Evolutionary conservation across 2,888 invertebrate genomes (phyloP), one percentile per base, ranked within the genome.

Genomic region (Callimorpha dominula): DNA sequence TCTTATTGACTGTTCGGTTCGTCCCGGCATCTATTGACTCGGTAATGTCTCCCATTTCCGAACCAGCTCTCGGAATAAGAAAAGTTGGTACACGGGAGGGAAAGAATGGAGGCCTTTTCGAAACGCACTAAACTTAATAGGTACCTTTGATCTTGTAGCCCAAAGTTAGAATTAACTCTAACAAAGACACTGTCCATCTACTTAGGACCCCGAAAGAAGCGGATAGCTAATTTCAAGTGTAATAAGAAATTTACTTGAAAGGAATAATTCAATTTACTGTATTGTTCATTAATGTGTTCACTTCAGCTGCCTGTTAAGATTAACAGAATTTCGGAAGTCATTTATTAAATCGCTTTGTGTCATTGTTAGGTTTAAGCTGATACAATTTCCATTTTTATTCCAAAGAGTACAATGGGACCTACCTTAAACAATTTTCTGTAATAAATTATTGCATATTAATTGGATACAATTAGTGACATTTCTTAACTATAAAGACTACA

Each of bases 11-110:
- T 92, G 91, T 90, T 89, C 90, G 88, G 87, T 91, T 90, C 91
- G 91, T 89, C 90, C 80, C 89, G 87, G 87, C 90, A 88, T 91
- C 94, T 93, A 94, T 94, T 94, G 94, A 94, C 93, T 94, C 91
- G 79, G 92, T 95, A 94, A 95, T 94, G 93, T 93, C 92, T 89
- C 92, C 93, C 93, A 94, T 94, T 95, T 94, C 94, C 91, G 91
- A 93, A 93, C 90, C 91, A 91, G 91, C 91, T 91, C 89, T 89
- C 88, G 89, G 91, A 93, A 94, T 93, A 94, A 93, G 94, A 93
- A 95, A 95, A 95, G 93, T 95, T 89, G 89, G 89, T 88, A 86
- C 85, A 84, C 87, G 90, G 91, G 90, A 91, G 92, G 89, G 89
- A 91, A 93, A 92, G 92, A 92, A 94, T 90, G 89, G 91, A 91